phyloP scores from a whole-genome alignment of 2,113 vertebrate genomes.

The Excalfactoria chinensis region DNA sequence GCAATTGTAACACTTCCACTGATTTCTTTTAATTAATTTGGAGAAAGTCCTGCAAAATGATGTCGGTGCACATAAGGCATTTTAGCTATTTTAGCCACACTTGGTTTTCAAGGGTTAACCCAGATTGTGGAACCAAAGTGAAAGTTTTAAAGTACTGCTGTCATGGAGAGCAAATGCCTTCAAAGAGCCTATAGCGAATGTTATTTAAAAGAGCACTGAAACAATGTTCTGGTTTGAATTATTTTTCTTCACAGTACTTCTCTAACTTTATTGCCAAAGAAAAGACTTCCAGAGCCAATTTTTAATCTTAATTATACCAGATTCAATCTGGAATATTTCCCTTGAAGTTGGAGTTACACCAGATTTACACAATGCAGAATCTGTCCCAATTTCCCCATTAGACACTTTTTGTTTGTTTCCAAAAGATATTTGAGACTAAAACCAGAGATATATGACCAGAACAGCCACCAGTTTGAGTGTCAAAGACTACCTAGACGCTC shows the following conservation, averaged over 20 bases:
- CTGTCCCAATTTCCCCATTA: background rate
- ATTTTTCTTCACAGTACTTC: slow-evolving; percentile 53
- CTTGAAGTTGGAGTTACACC: slow-evolving; percentile 39
- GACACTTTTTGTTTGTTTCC: background rate
- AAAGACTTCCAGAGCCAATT: slow-evolving; percentile 61
- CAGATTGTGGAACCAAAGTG: slow-evolving; percentile 53
- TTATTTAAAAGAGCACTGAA: slow-evolving; percentile 55
- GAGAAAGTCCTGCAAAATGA: background rate
- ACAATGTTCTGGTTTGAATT: slow-evolving; percentile 58
- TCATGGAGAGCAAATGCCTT: slow-evolving; percentile 50
- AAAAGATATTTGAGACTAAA: slow-evolving; percentile 20
- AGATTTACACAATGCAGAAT: slow-evolving; percentile 36
- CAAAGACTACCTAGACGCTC: background rate
- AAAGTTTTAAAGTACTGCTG: slow-evolving; percentile 65
- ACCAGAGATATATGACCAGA: background rate
- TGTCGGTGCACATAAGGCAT: background rate
- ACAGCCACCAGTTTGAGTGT: background rate
- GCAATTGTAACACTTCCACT: accelerated
- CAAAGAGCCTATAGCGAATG: slow-evolving; percentile 46
- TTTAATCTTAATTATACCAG: slow-evolving; percentile 64
- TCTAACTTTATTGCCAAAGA: slow-evolving; percentile 62
- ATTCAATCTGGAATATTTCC: slow-evolving; percentile 52
- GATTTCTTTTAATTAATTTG: background rate
- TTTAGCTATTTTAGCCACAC: slow-evolving; percentile 45
- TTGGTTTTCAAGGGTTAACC: slow-evolving; percentile 63